Conservation (phyloP, 2,797 vertebrate genomes). For the Stomatorhinus walkeri region DNA sequence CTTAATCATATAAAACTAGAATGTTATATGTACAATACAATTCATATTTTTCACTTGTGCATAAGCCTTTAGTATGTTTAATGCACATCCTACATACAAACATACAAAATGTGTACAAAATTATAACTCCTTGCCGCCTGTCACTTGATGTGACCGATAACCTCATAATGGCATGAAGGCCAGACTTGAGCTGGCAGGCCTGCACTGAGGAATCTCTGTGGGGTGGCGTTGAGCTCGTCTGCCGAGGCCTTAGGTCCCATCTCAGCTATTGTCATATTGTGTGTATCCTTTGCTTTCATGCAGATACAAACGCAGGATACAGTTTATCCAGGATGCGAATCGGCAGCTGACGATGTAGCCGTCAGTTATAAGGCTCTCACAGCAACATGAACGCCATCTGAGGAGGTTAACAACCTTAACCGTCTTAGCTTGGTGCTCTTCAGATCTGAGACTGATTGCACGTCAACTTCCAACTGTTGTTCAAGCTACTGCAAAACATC, state of each 20-base stretch:
- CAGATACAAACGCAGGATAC: background rate
- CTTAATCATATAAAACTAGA: slow-evolving; percentile 33
- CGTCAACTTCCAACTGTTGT: background rate
- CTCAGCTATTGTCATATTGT: background rate
- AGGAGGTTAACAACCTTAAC: background rate
- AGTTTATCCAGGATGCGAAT: background rate
- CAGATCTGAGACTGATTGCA: background rate
- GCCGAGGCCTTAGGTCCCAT: background rate
- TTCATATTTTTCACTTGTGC: slow-evolving; percentile 5
- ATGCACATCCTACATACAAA: slow-evolving; percentile 26
- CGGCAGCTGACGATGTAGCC: background rate
- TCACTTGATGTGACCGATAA: background rate
- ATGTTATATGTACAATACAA: slow-evolving; percentile 28
- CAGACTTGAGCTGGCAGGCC: background rate
- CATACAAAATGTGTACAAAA: slow-evolving; percentile 29
- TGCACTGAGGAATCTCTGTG: background rate
- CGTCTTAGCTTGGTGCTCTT: background rate
- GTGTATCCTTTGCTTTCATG: background rate
- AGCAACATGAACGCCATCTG: background rate
- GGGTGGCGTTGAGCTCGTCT: background rate
- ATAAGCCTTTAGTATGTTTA: slow-evolving; percentile 24
- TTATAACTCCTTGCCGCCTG: background rate
- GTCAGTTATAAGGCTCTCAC: background rate
- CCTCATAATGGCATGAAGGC: background rate
- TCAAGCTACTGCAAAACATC: background rate